Evolutionary conservation across 2,113 vertebrate genomes (phyloP).

Genomic region (Mobula birostris): DNA sequence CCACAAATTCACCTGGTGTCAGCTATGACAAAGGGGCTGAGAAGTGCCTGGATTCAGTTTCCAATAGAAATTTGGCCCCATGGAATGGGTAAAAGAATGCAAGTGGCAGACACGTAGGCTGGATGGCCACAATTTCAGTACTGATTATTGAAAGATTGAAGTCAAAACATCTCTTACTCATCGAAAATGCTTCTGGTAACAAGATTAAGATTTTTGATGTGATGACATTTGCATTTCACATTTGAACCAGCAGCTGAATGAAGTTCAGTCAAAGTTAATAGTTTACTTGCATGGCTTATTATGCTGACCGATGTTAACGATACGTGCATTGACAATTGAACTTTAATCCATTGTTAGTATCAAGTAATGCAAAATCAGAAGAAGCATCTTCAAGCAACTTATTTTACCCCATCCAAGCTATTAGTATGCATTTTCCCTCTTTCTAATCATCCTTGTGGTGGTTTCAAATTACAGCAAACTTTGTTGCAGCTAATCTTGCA

Average conservation of each 20-base stretch:
- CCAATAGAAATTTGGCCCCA: too few species aligned
- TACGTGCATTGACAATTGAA: neutral
- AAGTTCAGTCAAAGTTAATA: neutral
- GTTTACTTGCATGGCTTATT: neutral
- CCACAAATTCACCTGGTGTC: too few species aligned
- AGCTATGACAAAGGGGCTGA: too few species aligned
- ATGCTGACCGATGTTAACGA: neutral
- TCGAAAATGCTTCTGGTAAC: neutral
- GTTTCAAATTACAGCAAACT: neutral
- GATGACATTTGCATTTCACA: neutral
- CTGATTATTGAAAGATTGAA: neutral
- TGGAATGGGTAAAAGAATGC: neutral
- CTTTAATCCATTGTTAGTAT: neutral
- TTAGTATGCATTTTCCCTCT: neutral
- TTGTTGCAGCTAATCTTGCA: neutral
- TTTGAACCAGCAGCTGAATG: too few species aligned
- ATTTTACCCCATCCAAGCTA: neutral
- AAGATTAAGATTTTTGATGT: neutral
- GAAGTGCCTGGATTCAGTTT: too few species aligned
- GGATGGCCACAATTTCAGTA: too few species aligned
- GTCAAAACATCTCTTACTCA: neutral
- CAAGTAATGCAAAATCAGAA: neutral
- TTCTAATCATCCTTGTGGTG: neutral
- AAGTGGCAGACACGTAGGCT: too few species aligned
- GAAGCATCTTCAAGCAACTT: neutral